These are phyloP conservation scores for Drosophila meridionalis DNA, from an alignment of 2,888 invertebrate genomes.

Conservation along the genomic window DNA sequence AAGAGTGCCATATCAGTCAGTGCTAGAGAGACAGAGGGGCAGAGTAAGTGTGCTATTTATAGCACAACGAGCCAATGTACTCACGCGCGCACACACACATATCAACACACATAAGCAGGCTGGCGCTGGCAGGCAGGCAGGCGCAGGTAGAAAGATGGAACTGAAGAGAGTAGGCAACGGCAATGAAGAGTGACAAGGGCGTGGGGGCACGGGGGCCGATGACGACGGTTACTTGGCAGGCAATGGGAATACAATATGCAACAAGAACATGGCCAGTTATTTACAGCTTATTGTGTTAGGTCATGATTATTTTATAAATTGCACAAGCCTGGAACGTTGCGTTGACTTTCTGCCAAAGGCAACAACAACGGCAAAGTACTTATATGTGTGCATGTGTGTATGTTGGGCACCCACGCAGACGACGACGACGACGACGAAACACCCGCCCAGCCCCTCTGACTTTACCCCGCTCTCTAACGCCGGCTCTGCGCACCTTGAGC, in stretches of 20 bases:
- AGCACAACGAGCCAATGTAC: slow-evolving; percentile 2
- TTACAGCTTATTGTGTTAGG: slow-evolving; percentile 71
- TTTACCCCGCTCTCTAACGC: not conserved
- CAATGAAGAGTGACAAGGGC: slow-evolving; percentile 4
- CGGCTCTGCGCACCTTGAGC: slow-evolving; percentile 5
- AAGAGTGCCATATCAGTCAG: slow-evolving; percentile 5
- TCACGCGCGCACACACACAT: not conserved
- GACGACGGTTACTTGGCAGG: slow-evolving; percentile 7
- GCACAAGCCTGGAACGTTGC: slow-evolving; percentile 48
- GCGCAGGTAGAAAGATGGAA: not conserved
- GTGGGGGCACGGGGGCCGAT: not conserved
- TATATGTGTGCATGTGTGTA: not conserved
- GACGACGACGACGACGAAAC: slow-evolving; percentile 15
- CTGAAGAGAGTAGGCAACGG: slow-evolving; percentile 1
- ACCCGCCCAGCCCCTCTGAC: not conserved
- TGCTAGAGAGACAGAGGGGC: not conserved
- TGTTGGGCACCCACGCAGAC: slow-evolving; percentile 48
- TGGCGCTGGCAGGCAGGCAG: not conserved
- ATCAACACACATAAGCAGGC: not conserved
- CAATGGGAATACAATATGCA: slow-evolving; percentile 23
- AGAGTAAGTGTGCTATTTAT: slow-evolving; percentile 23
- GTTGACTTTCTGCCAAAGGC: slow-evolving; percentile 50
- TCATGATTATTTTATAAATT: slow-evolving; percentile 75
- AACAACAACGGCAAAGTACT: slow-evolving; percentile 21
- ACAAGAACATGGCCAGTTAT: slow-evolving; percentile 43